These are phyloP conservation scores for Gerris lacustris DNA, from an alignment of 2,888 invertebrate species.

Conservation along the genomic window DNA sequence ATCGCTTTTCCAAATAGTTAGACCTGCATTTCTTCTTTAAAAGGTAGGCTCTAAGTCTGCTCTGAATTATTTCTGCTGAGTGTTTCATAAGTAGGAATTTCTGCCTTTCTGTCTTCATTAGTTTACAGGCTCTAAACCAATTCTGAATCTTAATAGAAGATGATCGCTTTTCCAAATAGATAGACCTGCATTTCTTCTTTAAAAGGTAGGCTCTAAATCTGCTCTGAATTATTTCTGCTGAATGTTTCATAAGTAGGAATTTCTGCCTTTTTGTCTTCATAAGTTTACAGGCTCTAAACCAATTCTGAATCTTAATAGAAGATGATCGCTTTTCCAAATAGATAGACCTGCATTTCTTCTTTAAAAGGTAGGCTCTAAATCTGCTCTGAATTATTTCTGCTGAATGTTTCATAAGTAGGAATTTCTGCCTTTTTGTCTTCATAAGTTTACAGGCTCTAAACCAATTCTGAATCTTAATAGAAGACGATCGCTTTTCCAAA, in stretches of 20 bases:
- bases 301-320: slow-evolving; percentile 41
- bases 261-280: slow-evolving; percentile 25
- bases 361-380: slow-evolving; percentile 35
- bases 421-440: too few species aligned
- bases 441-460: too few species aligned
- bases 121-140: slow-evolving; percentile 37
- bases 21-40: background rate
- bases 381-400: slow-evolving; percentile 37
- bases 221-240: slow-evolving; percentile 17
- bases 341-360: slow-evolving; percentile 17
- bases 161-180: background rate
- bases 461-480: too few species aligned
- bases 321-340: slow-evolving; percentile 38
- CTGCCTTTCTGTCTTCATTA: slow-evolving; percentile 25
- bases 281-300: slow-evolving; percentile 37
- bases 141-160: slow-evolving; percentile 35
- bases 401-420: too few species aligned
- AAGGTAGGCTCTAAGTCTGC: slow-evolving; percentile 2
- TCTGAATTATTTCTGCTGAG: slow-evolving; percentile 17
- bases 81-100: background rate
- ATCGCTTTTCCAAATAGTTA: background rate
- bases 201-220: background rate
- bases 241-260: background rate
- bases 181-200: background rate
- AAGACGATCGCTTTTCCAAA: too few species aligned